phyloP scores from a whole-genome alignment of 2,888 invertebrate species.

The Electrophaes corylata region DNA sequence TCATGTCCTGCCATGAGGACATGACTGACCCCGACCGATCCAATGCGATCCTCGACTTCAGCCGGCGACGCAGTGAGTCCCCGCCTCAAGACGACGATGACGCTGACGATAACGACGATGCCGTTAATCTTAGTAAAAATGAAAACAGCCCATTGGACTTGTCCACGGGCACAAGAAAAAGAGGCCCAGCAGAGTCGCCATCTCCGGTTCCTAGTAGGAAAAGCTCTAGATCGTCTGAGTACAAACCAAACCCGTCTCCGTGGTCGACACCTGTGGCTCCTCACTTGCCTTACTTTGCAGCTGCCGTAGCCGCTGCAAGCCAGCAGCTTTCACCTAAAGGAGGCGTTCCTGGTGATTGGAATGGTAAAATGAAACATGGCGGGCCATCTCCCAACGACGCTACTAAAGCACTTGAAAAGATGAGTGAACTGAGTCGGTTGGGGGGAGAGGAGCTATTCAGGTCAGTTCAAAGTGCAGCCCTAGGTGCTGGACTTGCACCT shows the following conservation, averaged over 20 bases:
- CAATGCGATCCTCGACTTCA: conserved; percentile 91
- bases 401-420: conserved; percentile 94
- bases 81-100: conserved; percentile 72
- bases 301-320: conserved; percentile 90
- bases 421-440: conserved; percentile 94
- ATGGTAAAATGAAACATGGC: conserved; percentile 90
- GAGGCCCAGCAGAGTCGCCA: conserved; percentile 86
- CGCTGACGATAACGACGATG: conserved; percentile 86
- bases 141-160: conserved; percentile 91
- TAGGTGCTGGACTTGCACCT: conserved; percentile 78
- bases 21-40: conserved; percentile 85
- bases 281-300: conserved; percentile 92
- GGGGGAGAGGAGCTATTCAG: conserved; percentile 91
- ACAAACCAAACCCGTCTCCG: conserved; percentile 88
- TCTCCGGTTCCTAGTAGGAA: conserved; percentile 87
- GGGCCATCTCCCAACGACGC: conserved; percentile 90
- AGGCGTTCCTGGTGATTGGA: conserved; percentile 87
- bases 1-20: conserved; percentile 91
- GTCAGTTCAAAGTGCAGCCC: conserved; percentile 82
- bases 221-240: conserved; percentile 87
- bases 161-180: conserved; percentile 90
- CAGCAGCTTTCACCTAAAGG: conserved; percentile 87
- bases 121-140: conserved; percentile 89
- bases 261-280: conserved; percentile 92
- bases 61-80: conserved; percentile 87